Conservation (phyloP, 2,888 invertebrate species). For the Epirrita christyi region DNA sequence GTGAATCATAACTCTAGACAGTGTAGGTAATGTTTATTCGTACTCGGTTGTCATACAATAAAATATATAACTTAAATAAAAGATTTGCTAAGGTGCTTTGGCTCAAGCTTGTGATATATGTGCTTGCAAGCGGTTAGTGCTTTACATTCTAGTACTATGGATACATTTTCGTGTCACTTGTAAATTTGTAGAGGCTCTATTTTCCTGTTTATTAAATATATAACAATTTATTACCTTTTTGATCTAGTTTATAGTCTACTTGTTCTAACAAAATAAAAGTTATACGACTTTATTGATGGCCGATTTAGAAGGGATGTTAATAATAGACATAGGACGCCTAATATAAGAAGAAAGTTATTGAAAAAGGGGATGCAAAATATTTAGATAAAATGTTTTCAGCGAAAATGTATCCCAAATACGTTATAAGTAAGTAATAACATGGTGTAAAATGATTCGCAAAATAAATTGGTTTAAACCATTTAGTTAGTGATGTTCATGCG, state of each 20-base stretch:
- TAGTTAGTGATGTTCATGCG: conserved; percentile 72
- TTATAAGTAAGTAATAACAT: conserved; percentile 20
- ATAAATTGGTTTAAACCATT: conserved; percentile 49
- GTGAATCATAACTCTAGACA: no score
- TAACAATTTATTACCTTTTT: no score
- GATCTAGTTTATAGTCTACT: background rate
- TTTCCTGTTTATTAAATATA: background rate
- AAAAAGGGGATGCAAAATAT: no score
- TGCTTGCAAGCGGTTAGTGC: conserved; percentile 81
- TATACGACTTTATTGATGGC: no score
- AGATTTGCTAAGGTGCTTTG: conserved; percentile 52
- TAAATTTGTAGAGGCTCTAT: background rate
- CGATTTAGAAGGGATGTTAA: no score
- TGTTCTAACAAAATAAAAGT: no score
- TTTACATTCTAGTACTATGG: conserved; percentile 54
- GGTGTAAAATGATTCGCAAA: conserved; percentile 53
- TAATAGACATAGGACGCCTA: no score
- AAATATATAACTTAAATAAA: conserved; percentile 1
- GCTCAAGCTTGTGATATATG: conserved; percentile 67
- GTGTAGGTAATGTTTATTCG: background rate
- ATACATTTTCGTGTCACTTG: conserved; percentile 53
- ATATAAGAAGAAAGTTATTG: no score
- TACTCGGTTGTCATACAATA: conserved; percentile 2
- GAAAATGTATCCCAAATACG: conserved; percentile 54
- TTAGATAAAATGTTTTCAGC: background rate